Evolutionary conservation across 2,113 vertebrate species (phyloP).

Genomic region (Oncorhynchus mykiss): DNA sequence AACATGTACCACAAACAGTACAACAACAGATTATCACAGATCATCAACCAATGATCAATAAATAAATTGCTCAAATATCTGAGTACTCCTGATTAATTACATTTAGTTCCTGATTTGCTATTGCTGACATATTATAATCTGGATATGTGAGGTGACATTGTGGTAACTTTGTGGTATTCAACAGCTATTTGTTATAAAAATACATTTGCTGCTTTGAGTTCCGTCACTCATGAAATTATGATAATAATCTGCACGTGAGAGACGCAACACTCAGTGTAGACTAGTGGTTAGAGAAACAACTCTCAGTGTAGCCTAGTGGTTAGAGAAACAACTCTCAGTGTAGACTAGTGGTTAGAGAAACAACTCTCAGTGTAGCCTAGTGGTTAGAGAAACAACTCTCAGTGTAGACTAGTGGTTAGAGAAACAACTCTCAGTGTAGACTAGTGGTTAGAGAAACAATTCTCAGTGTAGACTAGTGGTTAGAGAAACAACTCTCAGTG

Average conservation of each 20-base stretch:
- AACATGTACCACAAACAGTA: neutral
- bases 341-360: no score
- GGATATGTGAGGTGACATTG: neutral
- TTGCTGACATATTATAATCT: neutral
- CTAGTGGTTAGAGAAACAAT: no score
- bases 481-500: no score
- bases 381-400: no score
- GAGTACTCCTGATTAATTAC: no score
- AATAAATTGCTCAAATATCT: neutral
- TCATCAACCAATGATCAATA: neutral
- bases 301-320: no score
- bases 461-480: no score
- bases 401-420: no score
- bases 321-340: no score
- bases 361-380: no score
- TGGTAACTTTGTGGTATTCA: neutral
- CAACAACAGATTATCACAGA: neutral
- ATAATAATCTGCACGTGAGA: conserved; percentile 1
- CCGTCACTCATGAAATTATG: neutral
- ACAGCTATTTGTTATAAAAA: neutral
- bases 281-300: no score
- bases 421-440: no score
- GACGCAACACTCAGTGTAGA: conserved; percentile 34
- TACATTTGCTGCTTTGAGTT: neutral
- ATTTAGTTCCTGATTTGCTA: neutral